Evolutionary conservation across 2,113 vertebrate genomes (phyloP), one percentile per base, ranked within the genome.

Genomic region (Microtus oregoni): DNA sequence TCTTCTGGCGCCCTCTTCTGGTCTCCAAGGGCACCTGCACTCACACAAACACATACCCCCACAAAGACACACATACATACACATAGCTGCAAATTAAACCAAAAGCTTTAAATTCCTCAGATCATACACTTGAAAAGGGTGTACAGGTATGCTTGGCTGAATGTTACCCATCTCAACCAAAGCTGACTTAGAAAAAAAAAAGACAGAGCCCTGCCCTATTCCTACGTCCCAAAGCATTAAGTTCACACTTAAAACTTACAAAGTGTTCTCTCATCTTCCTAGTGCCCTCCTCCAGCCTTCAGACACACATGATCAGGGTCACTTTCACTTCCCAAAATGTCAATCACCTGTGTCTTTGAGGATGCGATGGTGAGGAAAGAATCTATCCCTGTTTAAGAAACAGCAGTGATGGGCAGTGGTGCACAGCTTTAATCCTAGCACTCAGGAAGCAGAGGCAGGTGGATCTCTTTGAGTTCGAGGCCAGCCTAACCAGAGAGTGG

Each of bases 361-460:
- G 58, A 83, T 61, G 82, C 12, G 3, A 32, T n/a, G 5, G 13
- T n/a, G 24, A 77, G 58, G 61, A 47, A 73, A 67, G 38, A 90
- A 70, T 67, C 75, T 82, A 81, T 73, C 79, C 88, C 10, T 73
- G 44, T 35, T 86, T 83, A 90, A 91, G 81, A 95, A 86, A 86
- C 30, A 68, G 78, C 86, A 30, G 12, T 63, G 24, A 22, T 63
- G 81, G 13, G 3, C 4, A 26, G n/a, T 83, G 81, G 55, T 20
- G 12, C 13, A 28, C 7, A 22, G n/a, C 13, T 83, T 41, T 24
- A 83, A 83, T 28, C 24, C 81, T 11, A 41, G 61, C 38, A 83
- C 55, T 63, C 5, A 28, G 58, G 58, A 41, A 24, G n/a, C 81
- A 83, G 58, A 83, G n/a, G 81, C 81, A 63, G 24, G 81, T 2